Evolutionary conservation across 2,888 invertebrate species (phyloP).

Genomic region (Pollenia labialis): DNA sequence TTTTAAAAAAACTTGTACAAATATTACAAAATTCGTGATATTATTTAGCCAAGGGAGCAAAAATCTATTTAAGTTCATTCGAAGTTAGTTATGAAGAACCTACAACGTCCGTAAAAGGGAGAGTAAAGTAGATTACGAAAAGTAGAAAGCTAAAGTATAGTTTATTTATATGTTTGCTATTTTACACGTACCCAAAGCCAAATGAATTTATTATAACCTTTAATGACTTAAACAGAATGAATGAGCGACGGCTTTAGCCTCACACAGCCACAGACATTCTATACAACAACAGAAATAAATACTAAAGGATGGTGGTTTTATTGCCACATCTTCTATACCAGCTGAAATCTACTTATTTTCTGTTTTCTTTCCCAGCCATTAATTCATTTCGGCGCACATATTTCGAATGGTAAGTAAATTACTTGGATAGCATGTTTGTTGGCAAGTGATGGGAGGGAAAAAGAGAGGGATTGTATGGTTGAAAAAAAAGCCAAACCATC

Average conservation of each 20-base stretch:
- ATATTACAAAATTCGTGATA: not conserved
- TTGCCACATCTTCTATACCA: slow-evolving; percentile 12
- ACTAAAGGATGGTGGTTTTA: slow-evolving; percentile 3
- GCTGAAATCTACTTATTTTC: slow-evolving; percentile 37
- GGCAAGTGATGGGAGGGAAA: not conserved
- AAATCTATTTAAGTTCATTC: slow-evolving; percentile 7
- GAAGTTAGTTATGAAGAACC: slow-evolving; percentile 5
- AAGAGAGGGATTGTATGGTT: not conserved
- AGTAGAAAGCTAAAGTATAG: slow-evolving; percentile 48
- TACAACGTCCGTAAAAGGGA: not conserved
- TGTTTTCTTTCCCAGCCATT: slow-evolving; percentile 16
- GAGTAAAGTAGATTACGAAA: slow-evolving; percentile 15
- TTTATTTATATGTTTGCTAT: slow-evolving; percentile 69
- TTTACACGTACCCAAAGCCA: slow-evolving; percentile 76
- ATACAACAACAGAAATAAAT: not conserved
- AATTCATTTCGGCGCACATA: slow-evolving; percentile 39
- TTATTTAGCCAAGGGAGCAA: not conserved
- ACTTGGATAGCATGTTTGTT: not conserved
- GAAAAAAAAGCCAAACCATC: slow-evolving; percentile 27
- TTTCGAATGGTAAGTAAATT: slow-evolving; percentile 24
- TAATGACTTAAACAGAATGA: slow-evolving; percentile 79
- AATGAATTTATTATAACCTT: slow-evolving; percentile 82
- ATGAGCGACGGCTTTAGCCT: slow-evolving; percentile 33
- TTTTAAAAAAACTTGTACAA: not conserved
- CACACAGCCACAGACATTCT: not conserved